Evolutionary conservation across 2,797 vertebrate genomes (phyloP).

Genomic region (Clarias platycephalus): DNA sequence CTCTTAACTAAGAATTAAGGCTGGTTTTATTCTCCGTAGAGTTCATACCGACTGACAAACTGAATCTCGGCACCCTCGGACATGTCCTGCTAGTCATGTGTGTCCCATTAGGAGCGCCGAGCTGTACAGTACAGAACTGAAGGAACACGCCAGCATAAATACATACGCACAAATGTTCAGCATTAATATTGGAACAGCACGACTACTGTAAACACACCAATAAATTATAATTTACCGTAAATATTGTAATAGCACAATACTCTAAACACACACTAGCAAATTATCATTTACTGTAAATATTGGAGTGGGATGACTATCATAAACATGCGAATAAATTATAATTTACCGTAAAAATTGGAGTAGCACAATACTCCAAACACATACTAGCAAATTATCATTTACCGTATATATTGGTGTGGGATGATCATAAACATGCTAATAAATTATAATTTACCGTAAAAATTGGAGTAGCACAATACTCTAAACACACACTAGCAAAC

Average conservation of each 20-base stretch:
- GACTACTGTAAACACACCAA: background rate
- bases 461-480: no score
- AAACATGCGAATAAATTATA: no score
- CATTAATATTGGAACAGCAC: background rate
- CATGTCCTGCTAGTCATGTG: background rate
- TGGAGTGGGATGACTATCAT: no score
- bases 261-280: background rate
- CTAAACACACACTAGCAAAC: no score
- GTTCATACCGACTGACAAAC: background rate
- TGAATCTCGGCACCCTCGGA: no score
- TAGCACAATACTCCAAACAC: no score
- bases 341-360: no score
- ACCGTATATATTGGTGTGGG: no score
- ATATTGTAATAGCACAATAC: background rate
- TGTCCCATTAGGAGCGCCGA: background rate
- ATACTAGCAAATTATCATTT: no score
- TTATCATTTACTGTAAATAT: no score
- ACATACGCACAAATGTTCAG: background rate
- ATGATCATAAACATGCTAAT: no score
- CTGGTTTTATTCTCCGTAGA: constrained; percentile 59
- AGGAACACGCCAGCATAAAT: background rate
- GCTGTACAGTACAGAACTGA: background rate
- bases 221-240: background rate
- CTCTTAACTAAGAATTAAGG: constrained; percentile 45
- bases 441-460: no score